Base-by-base conservation (phyloP, 1,140 invertebrate species). In the Apis dorsata region DNA sequence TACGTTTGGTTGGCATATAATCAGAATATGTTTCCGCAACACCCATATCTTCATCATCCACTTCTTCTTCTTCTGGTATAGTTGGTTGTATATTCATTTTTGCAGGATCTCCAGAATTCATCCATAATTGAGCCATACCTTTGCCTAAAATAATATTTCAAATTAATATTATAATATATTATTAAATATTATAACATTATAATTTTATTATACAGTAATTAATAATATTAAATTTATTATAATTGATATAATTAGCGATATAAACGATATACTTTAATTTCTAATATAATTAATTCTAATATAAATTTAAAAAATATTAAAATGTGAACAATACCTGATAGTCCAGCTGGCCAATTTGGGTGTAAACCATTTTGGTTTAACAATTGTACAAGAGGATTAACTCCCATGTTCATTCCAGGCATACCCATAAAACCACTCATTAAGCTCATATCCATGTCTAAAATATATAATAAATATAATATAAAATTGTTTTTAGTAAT, bases 11-110 rank as follows among this genome's bases (percentile, higher is more conserved):
- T 10, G 99, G 99, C 97, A 98, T 99, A 91, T 99, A 99, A 90
- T 99, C 98, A 34, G 98, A 96, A 92, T 99, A 99, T 1, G 99
- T 99, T 94, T 99, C 99, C 1, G 98, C 98, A 55, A 99, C 98
- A 24, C 98, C 98, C 95, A 99, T 97, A 90, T 99, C 98, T 93
- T 99, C 98, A 89, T 99, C 98, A 85, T 99, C 98, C 8, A 96
- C 97, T 90, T 98, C 97, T 89, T 98, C 98, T 87, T 97, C 96
- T 88, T 97, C 96, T 73, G 93, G 93, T 82, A 92, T 82, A 69
- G 88, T 90, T 57, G 91, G 87, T 75, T 92, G 93, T 88, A 94
- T 94, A 79, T 90, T 86, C 85, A 92, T 90, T 88, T 94, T 93
- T 12, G 82, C 91, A n/a, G 92, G 91, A 90, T 94, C 93, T 83